Evolutionary conservation across 2,888 invertebrate species (phyloP).

Genomic region (Hesperia comma): DNA sequence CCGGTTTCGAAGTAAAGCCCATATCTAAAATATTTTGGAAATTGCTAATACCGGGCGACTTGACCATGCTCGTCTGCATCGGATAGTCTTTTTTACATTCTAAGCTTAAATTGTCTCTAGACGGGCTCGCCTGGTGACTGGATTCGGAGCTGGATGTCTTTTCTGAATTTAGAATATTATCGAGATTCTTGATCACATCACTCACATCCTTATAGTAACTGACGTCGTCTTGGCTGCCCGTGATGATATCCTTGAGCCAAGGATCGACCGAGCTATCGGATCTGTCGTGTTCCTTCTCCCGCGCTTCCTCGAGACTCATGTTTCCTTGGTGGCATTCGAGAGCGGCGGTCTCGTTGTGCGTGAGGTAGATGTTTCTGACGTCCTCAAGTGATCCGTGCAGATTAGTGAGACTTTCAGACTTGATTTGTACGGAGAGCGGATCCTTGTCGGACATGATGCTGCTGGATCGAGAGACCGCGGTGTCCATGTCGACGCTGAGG

Average conservation of each 20-base stretch:
- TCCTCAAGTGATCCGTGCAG: conserved; percentile 88
- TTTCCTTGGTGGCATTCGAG: conserved; percentile 76
- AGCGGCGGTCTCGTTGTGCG: conserved; percentile 70
- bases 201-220: conserved; percentile 85
- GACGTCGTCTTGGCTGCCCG: conserved; percentile 84
- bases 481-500: conserved; percentile 67
- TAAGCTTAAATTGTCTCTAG: conserved; percentile 75
- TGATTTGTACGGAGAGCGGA: conserved; percentile 67
- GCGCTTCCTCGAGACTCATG: conserved; percentile 59
- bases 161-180: conserved; percentile 85
- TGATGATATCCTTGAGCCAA: conserved; percentile 85
- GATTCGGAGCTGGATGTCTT: conserved; percentile 85
- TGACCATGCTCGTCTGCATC: conserved; percentile 72
- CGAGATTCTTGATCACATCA: conserved; percentile 86
- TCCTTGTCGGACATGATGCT: conserved; percentile 77
- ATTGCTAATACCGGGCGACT: conserved; percentile 76
- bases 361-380: conserved; percentile 76
- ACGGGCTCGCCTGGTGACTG: conserved; percentile 82
- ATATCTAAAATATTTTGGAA: conserved; percentile 72
- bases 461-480: conserved; percentile 70
- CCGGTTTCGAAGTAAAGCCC: conserved; percentile 57
- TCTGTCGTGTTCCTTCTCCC: conserved; percentile 65
- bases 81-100: conserved; percentile 78
- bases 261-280: conserved; percentile 82
- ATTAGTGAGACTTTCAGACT: conserved; percentile 85